Conservation (phyloP, 2,113 vertebrate species). For the Solea senegalensis region DNA sequence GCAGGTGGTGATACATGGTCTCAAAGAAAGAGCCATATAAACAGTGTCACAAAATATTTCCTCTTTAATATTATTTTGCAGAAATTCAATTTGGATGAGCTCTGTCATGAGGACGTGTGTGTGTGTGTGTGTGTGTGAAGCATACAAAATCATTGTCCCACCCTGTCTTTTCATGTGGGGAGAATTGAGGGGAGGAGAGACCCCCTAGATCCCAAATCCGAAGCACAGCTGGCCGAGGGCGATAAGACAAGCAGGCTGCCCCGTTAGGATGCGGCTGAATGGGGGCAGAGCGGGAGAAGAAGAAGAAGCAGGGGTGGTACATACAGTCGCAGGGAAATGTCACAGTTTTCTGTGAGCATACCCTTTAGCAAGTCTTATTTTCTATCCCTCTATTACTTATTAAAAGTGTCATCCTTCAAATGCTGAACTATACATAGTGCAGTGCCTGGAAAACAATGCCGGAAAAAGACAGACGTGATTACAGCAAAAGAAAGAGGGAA, state of each 20-base stretch:
- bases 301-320: constrained; percentile 24
- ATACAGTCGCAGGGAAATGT: constrained; percentile 45
- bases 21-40: constrained; percentile 7
- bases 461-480: constrained; percentile 10
- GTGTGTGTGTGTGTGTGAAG: constrained; percentile 45
- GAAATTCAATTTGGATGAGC: constrained; percentile 46
- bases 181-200: constrained; percentile 51
- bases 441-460: constrained; percentile 22
- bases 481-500: not conserved
- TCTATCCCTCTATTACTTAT: constrained; percentile 40
- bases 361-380: constrained; percentile 1
- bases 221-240: constrained; percentile 60
- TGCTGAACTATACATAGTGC: constrained; percentile 22
- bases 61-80: constrained; percentile 32
- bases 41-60: constrained; percentile 33
- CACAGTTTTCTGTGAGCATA: constrained; percentile 42
- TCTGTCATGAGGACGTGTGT: constrained; percentile 13
- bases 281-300: constrained; percentile 45
- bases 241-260: constrained; percentile 71
- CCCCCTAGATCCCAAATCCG: constrained; percentile 53
- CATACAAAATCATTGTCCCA: constrained; percentile 56
- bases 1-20: constrained; percentile 43
- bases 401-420: constrained; percentile 36
- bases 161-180: constrained; percentile 30
- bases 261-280: constrained; percentile 53